Base-by-base conservation (phyloP, 2,888 invertebrate species). In the Busseola fusca region DNA sequence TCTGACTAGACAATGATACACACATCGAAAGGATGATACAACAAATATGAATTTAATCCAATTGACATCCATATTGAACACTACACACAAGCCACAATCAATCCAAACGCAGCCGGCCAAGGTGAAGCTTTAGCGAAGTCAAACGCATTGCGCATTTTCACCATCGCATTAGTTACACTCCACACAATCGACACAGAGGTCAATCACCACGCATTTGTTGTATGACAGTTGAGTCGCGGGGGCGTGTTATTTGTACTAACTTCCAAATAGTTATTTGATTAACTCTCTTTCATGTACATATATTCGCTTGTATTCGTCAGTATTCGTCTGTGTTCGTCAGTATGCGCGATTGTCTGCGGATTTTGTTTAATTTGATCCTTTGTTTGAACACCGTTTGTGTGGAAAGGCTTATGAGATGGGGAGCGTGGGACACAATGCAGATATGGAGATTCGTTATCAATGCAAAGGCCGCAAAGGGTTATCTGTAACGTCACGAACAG, bases 321-420 rank as follows among this genome's bases (percentile, higher is more conserved):
- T 88, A 30, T 57, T 57, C 57, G 88, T 87, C 87, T 62, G 66
- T 75, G 52, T 66, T 64, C 66, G 76, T 93, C 90, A 86, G 84
- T 88, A 87, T 89, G 86, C 91, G 90, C 92, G 93, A 93, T 94
- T 94, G 93, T 93, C 91, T 89, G 91, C 91, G 93, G 93, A 95
- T 95, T 84, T 94, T 94, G 94, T 94, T 94, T 94, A 94, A 95
- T 94, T 95, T 92, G 92, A 91, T 91, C 94, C 94, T 94, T 95
- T 95, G 95, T 95, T 95, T 94, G 95, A 93, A 87, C 87, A 83
- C 83, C 92, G 91, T 90, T 92, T 92, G 93, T 93, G 94, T 94
- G 93, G 91, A 94, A 92, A 92, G 92, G 94, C 91, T 92, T 91
- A 92, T 88, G 86, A 89, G 86, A 79, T 85, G 84, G 87, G 85